These are phyloP conservation scores for Sycobia sp. DNA, from an alignment of 1,140 invertebrate species.

Conservation along the genomic window DNA sequence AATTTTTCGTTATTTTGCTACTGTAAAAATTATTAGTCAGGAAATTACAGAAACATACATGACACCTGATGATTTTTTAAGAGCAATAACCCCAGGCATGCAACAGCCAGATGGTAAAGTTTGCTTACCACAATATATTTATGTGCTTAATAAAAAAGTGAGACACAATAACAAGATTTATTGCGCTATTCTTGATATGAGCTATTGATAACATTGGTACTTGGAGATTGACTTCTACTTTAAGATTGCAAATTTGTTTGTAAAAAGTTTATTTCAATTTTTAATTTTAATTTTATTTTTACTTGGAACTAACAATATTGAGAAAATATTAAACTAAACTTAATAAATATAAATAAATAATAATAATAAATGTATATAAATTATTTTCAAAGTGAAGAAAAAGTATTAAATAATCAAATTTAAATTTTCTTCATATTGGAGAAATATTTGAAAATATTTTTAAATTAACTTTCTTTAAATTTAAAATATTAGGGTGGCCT, in stretches of 20 bases:
- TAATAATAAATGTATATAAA: not conserved
- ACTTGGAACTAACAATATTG: conserved; percentile 20
- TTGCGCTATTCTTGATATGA: conserved; percentile 21
- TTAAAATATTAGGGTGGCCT: too few species aligned
- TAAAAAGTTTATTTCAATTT: conserved; percentile 4
- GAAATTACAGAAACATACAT: conserved; percentile 87
- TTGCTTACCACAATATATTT: conserved; percentile 33
- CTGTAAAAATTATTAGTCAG: conserved; percentile 79
- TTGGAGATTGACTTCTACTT: conserved; percentile 27
- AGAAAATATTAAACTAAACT: not conserved
- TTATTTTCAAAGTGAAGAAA: too few species aligned
- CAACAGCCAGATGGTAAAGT: conserved; percentile 94
- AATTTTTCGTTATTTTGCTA: conserved; percentile 99
- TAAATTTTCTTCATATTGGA: too few species aligned
- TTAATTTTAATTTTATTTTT: conserved; percentile 15
- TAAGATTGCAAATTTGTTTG: conserved; percentile 1
- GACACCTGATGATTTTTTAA: conserved; percentile 97
- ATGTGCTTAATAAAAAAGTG: conserved; percentile 26
- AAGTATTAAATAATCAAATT: too few species aligned
- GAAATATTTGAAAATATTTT: conserved; percentile 17
- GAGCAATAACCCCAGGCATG: conserved; percentile 94
- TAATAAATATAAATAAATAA: not conserved
- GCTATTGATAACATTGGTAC: conserved; percentile 29
- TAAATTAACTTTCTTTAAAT: not conserved
- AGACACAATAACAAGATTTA: conserved; percentile 21